Percentiles rank a stretch among this genome's conserved stretches.
Evolutionary conservation across 2,113 vertebrate genomes (phyloP).

Genomic region (Oostethus manadensis): DNA sequence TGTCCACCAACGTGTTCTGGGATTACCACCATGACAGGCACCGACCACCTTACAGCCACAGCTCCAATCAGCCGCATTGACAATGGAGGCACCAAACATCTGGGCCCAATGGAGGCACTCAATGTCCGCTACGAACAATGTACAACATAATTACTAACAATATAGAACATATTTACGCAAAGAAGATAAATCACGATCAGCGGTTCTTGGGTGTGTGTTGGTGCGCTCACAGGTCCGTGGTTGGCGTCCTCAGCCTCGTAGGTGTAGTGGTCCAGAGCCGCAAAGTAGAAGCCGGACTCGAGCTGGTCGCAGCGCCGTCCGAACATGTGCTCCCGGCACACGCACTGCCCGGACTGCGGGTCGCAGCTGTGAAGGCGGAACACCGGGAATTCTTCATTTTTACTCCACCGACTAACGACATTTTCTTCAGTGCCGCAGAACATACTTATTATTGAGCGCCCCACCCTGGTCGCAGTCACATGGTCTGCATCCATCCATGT

Average conservation of each 20-base stretch:
- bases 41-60: no score
- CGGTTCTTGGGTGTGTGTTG: not conserved
- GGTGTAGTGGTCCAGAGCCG: slow-evolving; percentile 89
- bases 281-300: slow-evolving; percentile 89
- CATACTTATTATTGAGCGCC: slow-evolving; percentile 82
- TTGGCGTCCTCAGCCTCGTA: slow-evolving; percentile 88
- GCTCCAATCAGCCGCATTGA: no score
- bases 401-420: not conserved
- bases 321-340: slow-evolving; percentile 84
- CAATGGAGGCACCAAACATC: no score
- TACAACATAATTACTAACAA: no score
- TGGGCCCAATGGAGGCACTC: no score
- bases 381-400: not conserved
- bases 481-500: slow-evolving; percentile 89
- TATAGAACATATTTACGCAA: no score
- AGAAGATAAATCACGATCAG: no score
- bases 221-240: slow-evolving; percentile 76
- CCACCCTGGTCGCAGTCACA: slow-evolving; percentile 93
- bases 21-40: no score
- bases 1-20: no score
- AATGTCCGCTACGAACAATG: no score
- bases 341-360: slow-evolving; percentile 81
- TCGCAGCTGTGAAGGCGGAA: slow-evolving; percentile 75
- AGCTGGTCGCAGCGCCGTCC: slow-evolving; percentile 86
- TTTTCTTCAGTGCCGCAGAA: not conserved